Evolutionary conservation across 2,888 invertebrate species (phyloP).

Genomic region (Rhyacophila evoluta): DNA sequence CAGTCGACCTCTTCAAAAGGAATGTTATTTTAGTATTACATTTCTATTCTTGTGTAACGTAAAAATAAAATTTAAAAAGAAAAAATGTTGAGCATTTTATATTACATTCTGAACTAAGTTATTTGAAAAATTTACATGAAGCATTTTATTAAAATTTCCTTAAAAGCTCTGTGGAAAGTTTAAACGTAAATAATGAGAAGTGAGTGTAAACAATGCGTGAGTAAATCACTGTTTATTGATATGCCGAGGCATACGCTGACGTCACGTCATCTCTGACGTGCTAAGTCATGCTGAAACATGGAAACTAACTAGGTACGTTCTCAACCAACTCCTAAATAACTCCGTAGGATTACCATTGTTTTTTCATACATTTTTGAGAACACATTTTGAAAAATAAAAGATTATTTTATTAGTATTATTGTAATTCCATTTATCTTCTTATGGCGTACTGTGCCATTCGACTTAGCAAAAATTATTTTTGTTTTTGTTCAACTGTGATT

Average conservation of each 20-base stretch:
- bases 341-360: background rate
- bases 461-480: too few species aligned
- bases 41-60: too few species aligned
- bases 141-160: background rate
- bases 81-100: background rate
- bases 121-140: background rate
- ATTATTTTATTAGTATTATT: too few species aligned
- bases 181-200: conserved; percentile 1
- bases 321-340: background rate
- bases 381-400: too few species aligned
- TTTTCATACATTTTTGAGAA: too few species aligned
- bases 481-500: too few species aligned
- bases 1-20: too few species aligned
- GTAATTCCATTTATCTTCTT: too few species aligned
- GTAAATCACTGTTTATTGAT: conserved; percentile 44
- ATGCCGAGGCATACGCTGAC: conserved; percentile 3
- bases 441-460: too few species aligned
- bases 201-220: conserved; percentile 39
- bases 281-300: background rate
- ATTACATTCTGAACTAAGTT: too few species aligned
- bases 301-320: background rate
- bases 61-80: too few species aligned
- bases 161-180: background rate
- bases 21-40: too few species aligned
- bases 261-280: background rate